Conservation (phyloP, 1,140 invertebrate genomes). For the Dendroctonus valens region DNA sequence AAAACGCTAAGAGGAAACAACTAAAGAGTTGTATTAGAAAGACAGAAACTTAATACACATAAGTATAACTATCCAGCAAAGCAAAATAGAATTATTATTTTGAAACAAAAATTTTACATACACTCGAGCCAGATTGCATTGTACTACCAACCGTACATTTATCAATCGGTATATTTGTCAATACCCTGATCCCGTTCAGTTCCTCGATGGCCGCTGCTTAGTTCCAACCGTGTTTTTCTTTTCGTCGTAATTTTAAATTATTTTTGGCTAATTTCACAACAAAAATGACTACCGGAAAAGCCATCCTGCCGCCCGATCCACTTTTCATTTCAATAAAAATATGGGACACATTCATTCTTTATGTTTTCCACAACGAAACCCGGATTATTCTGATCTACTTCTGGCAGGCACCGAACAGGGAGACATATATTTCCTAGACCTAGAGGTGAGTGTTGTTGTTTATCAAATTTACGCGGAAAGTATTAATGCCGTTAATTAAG, state of each 20-base stretch:
- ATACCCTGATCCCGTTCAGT: too few relatives aligned
- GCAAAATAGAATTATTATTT: too few relatives aligned
- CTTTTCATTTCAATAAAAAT: conserved; percentile 64
- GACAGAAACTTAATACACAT: too few relatives aligned
- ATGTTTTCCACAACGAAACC: conserved; percentile 57
- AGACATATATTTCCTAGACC: conserved; percentile 68
- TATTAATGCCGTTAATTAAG: too few relatives aligned
- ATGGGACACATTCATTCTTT: conserved; percentile 61
- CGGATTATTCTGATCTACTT: conserved; percentile 58
- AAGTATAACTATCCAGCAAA: too few relatives aligned
- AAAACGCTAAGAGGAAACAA: too few relatives aligned
- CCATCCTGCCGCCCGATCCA: conserved; percentile 60
- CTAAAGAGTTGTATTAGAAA: too few relatives aligned
- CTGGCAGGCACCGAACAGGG: conserved; percentile 67
- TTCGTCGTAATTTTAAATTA: conserved; percentile 19
- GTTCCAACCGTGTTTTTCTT: conserved; percentile 29
- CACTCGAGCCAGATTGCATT: too few relatives aligned
- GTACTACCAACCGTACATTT: too few relatives aligned
- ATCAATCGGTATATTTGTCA: too few relatives aligned
- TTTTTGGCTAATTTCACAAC: conserved; percentile 8
- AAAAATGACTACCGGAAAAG: conserved; percentile 50
- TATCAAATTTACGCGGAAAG: too few relatives aligned
- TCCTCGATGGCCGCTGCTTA: conserved; percentile 26
- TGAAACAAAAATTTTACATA: too few relatives aligned
- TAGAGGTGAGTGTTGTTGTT: conserved; percentile 56